Percentiles rank a stretch among this genome's conserved stretches.
phyloP scores from a whole-genome alignment of 2,113 vertebrate species.

The Heterotilapia buettikoferi region DNA sequence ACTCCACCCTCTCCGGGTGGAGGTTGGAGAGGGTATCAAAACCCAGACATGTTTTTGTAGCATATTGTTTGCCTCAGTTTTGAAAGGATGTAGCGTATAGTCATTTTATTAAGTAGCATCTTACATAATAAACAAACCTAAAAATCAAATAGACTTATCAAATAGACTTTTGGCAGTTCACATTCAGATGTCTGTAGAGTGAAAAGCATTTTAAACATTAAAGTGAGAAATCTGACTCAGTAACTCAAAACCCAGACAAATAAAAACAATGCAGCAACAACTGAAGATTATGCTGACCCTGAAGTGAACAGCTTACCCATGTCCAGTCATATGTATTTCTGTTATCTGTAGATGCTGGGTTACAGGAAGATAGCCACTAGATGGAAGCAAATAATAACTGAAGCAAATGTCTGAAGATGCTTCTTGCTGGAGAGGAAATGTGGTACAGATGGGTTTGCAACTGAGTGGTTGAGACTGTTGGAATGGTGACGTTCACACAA shows the following conservation, averaged over 20 bases:
- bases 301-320: background rate
- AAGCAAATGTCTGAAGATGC: background rate
- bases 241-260: background rate
- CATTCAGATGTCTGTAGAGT: background rate
- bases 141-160: no score
- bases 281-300: background rate
- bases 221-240: background rate
- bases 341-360: background rate
- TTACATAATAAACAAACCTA: background rate
- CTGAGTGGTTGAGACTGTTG: background rate
- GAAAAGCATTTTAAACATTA: background rate
- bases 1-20: background rate
- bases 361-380: constrained; percentile 26
- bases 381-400: constrained; percentile 7
- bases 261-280: background rate
- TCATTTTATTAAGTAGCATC: background rate
- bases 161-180: background rate
- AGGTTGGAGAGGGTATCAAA: background rate
- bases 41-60: background rate
- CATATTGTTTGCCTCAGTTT: background rate
- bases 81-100: background rate
- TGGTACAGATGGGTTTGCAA: background rate
- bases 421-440: background rate
- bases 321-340: background rate
- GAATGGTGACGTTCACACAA: background rate